A percentile compares a stretch with the other conserved stretches of the same genome.
phyloP scores from a whole-genome alignment of 2,113 vertebrate species.

The Vireo altiloquus region DNA sequence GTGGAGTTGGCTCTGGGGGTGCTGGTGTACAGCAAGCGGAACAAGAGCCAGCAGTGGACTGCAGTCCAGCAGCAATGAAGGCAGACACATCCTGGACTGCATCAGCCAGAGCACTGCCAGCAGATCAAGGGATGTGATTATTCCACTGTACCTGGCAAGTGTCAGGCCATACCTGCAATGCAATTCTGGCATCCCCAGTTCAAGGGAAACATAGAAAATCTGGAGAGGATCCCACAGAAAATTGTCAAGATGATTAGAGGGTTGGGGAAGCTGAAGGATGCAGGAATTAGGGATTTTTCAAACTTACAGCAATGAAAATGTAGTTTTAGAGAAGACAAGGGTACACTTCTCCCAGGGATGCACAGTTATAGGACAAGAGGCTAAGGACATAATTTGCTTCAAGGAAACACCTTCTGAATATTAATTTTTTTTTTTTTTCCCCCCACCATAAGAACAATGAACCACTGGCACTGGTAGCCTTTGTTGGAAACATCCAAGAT shows the following conservation, averaged over 20 bases:
- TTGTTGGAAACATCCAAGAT: background rate
- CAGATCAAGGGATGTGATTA: background rate
- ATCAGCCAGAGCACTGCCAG: background rate
- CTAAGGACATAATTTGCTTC: background rate
- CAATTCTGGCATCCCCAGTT: background rate
- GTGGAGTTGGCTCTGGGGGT: background rate
- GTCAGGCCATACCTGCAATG: background rate
- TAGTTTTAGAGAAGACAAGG: background rate
- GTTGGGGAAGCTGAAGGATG: background rate
- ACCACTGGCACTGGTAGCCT: background rate
- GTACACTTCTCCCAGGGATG: background rate
- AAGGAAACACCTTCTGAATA: background rate
- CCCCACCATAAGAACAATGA: background rate
- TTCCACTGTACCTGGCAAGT: background rate
- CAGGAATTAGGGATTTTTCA: background rate
- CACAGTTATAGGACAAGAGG: background rate
- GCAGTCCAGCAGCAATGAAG: background rate
- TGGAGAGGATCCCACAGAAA: background rate
- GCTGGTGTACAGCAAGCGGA: background rate
- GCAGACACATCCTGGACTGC: background rate
- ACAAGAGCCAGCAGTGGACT: background rate
- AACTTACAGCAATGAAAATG: background rate
- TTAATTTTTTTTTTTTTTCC: background rate
- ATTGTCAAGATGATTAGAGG: background rate
- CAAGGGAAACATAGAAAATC: background rate